These are phyloP conservation scores for Ormia ochracea DNA, from an alignment of 2,888 invertebrate genomes.

Conservation along the genomic window DNA sequence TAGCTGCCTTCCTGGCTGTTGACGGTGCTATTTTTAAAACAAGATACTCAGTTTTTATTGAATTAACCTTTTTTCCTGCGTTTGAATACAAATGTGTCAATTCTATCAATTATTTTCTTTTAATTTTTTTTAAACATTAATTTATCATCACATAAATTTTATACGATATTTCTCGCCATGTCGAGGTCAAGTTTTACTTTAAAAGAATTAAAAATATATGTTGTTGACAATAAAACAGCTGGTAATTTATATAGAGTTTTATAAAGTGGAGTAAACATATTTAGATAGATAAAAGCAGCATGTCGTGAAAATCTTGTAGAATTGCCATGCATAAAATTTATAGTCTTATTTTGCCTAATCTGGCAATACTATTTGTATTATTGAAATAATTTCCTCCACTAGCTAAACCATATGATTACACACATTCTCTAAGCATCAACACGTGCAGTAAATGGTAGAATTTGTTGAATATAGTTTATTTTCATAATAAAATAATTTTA, in stretches of 20 bases:
- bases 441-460: constrained; percentile 31
- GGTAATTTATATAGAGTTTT: neutral
- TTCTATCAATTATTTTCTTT: neutral
- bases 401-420: neutral
- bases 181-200: neutral
- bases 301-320: no score
- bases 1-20: constrained; percentile 51
- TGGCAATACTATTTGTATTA: neutral
- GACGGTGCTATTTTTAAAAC: constrained; percentile 49
- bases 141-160: constrained; percentile 24
- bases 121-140: constrained; percentile 42
- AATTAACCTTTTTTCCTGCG: neutral
- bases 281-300: no score
- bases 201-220: neutral
- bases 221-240: constrained; percentile 34
- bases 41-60: constrained; percentile 31
- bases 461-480: neutral
- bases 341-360: no score
- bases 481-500: neutral
- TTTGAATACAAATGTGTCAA: neutral
- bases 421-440: constrained; percentile 14
- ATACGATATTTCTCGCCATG: constrained; percentile 27
- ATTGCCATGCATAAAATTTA: no score
- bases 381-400: constrained; percentile 1
- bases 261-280: no score